These are phyloP conservation scores for Limnodromus scolopaceus DNA, from an alignment of 2,797 vertebrate species.

Conservation along the genomic window DNA sequence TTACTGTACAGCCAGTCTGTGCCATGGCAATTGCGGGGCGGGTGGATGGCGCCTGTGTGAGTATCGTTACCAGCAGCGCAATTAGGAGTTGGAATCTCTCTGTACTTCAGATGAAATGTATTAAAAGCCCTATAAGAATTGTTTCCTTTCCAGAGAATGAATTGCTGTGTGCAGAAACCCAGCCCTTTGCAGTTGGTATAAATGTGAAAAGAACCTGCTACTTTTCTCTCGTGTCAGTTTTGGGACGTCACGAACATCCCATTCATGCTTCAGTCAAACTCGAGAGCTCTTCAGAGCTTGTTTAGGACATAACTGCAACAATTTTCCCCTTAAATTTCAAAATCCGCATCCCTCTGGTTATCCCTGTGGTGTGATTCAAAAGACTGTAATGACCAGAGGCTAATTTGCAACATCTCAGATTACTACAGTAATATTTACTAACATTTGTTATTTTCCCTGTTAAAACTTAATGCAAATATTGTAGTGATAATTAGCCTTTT, in stretches of 20 bases:
- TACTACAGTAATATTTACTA: background rate
- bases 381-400: background rate
- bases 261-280: background rate
- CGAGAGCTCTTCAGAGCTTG: background rate
- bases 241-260: rapidly evolving
- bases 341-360: background rate
- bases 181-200: rapidly evolving
- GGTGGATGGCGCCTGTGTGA: rapidly evolving
- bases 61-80: rapidly evolving
- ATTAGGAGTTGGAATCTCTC: background rate
- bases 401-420: background rate
- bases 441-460: background rate
- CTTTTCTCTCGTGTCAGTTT: background rate
- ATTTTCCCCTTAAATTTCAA: background rate
- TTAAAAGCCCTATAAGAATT: rapidly evolving
- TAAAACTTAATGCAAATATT: background rate
- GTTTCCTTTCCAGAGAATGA: background rate
- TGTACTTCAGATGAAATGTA: rapidly evolving
- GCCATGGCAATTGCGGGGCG: rapidly evolving
- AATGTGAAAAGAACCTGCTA: background rate
- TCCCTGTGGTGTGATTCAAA: rapidly evolving
- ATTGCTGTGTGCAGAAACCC: background rate
- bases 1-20: background rate
- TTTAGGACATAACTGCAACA: background rate
- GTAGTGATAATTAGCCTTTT: background rate